Base-by-base conservation (phyloP, 2,797 vertebrate species). In the Danio kyathit region DNA sequence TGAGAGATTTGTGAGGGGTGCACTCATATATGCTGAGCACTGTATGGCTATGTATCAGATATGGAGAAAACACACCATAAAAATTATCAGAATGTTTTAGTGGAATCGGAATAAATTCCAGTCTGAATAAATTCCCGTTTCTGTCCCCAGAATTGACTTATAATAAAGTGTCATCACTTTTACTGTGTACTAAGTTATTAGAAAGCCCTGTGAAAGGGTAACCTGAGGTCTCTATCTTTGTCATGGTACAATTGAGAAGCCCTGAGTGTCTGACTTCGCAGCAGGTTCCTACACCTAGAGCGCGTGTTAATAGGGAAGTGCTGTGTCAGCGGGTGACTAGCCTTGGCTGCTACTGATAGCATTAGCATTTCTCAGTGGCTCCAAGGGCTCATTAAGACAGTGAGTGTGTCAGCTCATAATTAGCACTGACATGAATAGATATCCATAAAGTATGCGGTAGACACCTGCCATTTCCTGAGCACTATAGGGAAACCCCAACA, bases 321-420 rank as follows among this genome's bases (percentile, higher is more conserved):
- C 51, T 76, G 64, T 51, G 69, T 67, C 64, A 69, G 81, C 43
- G n/a, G 76, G 79, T 71, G 67, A 76, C 80, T 67, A 66, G 81
- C 64, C 81, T 63, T 66, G 64, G 49, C 72, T 71, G 61, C 59
- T 61, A 79, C 80, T 77, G 79, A 84, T 88, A 84, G 82, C 80
- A 87, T 86, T 85, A 85, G 59, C 69, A 74, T 80, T 81, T 82
- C 85, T 76, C 73, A 67, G 63, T 66, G 70, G 66, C 60, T 80
- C 61, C 2, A 67, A 76, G 59, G 64, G 43, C 69, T 84, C 76
- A 83, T 85, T 87, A 82, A 75, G 64, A 85, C 16, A 57, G 19
- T n/a, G 60, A 54, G 75, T 19, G 73, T 19, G 73, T 78, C 83
- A 59, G 57, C 80, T 74, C 59, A 64, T 84, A 64, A 78, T 87